Evolutionary conservation across 2,888 invertebrate genomes (phyloP).

Genomic region (Ormyrus pomaceus): DNA sequence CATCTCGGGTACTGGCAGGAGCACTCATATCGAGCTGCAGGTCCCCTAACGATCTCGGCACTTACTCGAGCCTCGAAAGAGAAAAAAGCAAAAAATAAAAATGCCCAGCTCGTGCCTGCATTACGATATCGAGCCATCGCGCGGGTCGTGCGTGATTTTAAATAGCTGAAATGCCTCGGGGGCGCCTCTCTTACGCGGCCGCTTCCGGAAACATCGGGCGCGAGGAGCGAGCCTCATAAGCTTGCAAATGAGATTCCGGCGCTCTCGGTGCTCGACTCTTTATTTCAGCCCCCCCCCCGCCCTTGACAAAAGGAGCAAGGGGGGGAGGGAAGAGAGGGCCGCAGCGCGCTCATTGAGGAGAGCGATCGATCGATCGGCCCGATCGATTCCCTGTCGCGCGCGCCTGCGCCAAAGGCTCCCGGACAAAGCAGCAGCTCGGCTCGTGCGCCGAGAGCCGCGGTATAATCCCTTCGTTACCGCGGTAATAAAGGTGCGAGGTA

Average conservation of each 20-base stretch:
- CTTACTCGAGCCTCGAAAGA: no score
- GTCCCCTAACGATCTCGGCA: no score
- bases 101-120: constrained; percentile 31
- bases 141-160: constrained; percentile 51
- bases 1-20: no score
- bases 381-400: constrained; percentile 9
- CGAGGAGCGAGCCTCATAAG: constrained; percentile 43
- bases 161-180: constrained; percentile 51
- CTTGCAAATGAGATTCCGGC: constrained; percentile 55
- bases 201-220: constrained; percentile 51
- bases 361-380: constrained; percentile 44
- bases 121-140: constrained; percentile 42
- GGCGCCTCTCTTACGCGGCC: constrained; percentile 6
- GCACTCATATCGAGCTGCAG: no score
- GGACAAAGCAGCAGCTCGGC: not conserved
- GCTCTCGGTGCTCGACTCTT: not conserved
- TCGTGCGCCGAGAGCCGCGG: constrained; percentile 9
- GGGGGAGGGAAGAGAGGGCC: not conserved
- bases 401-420: not conserved
- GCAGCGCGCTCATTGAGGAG: constrained; percentile 32
- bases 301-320: constrained; percentile 10
- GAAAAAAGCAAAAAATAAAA: no score
- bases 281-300: constrained; percentile 3
- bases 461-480: constrained; percentile 54
- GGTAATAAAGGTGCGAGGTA: constrained; percentile 67